Evolutionary conservation across 1,140 invertebrate genomes (phyloP), one percentile per base, ranked within the genome.

Genomic region (Drosophila pandora): DNA sequence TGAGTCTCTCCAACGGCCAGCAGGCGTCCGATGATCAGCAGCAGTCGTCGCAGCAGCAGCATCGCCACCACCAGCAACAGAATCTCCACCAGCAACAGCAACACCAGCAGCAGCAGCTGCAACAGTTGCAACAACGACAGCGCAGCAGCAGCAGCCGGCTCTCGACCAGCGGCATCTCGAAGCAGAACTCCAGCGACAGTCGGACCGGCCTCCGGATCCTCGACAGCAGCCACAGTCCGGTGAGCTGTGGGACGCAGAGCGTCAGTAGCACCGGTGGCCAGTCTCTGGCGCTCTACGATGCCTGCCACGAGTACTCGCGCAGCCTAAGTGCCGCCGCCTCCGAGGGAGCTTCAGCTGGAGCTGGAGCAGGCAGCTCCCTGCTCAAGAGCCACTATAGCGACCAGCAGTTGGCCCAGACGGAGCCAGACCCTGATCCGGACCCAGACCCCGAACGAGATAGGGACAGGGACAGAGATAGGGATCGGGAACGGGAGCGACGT

Each of bases 1-100:
- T 88, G 70, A 91, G 90, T 78, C 90, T 91, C 55, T 88, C 76
- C 47, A 81, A 91, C 79, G 89, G 85, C 48, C 84, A 91, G 88
- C 63, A 60, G 63, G 76, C 79, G 60, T 69, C 77, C 70, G 39
- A 52, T 76, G 13, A 43, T 4, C n/a, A 43, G 41, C 13, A 43
- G 41, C 41, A 17, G n/a, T 12, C 8, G 39, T 12, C 13, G 39
- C 39, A 41, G 37, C 37, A 39, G 39, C 39, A 13, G 4, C 39
- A 41, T 13, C 13, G 13, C 39, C 39, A 41, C 4, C 39, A 41
- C 13, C 39, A 41, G 12, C 39, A 41, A 41, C 39, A 3, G 39
- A n/a, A 41, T 62, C n/a, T 67, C 37, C 62, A 74, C 30, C 72
- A 67, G 63, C 64, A 90, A 60, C 74, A 69, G 69, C 43, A 72